Evolutionary conservation across 2,113 vertebrate genomes (phyloP), one percentile per base, ranked within the genome.

Genomic region (Anoplopoma fimbria): DNA sequence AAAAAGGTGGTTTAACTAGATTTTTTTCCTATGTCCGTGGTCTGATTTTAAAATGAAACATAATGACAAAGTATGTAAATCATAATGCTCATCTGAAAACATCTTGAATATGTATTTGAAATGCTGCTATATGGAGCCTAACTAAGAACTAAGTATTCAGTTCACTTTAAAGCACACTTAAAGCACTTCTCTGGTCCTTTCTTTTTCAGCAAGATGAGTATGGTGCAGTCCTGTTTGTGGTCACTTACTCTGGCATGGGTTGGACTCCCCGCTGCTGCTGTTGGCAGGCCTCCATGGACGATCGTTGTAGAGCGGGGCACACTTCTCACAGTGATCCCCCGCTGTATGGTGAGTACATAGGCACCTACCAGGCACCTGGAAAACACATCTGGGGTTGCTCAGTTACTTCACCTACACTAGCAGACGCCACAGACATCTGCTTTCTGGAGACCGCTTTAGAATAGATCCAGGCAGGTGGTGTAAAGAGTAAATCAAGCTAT

Each of bases 321-420:
- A 98, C 84, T 85, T 96, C 87, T 97, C 96, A 83, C 97, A 98
- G 93, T 97, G 97, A 38, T 95, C 88, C 1, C 96, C 97, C 1
- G 94, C 96, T 8, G 97, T 97, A 93, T 98, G 95, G 88, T 98
- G 97, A 73, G 92, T 91, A 70, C 97, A 98, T 45, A 95, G 88
- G 75, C 97, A 98, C 86, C 92, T 94, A 27, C 95, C 96, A 0
- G 93, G 94, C 87, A 97, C 96, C 97, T 97, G 75, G 40, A 80
- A 89, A 34, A 87, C 88, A 86, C 78, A 92, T 81, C 75, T 70
- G 69, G 61, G 9, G 15, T 17, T 38, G 73, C 38, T 92, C 65
- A 85, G 68, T 79, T 68, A 78, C 69, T 75, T 80, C 40, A 71
- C 47, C 62, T 13, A 72, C 75, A 81, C 62, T 23, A 40, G 31